Percentiles rank a stretch among this genome's conserved stretches.
Conservation (phyloP, 1,140 invertebrate genomes). For the Tenebrio molitor region DNA sequence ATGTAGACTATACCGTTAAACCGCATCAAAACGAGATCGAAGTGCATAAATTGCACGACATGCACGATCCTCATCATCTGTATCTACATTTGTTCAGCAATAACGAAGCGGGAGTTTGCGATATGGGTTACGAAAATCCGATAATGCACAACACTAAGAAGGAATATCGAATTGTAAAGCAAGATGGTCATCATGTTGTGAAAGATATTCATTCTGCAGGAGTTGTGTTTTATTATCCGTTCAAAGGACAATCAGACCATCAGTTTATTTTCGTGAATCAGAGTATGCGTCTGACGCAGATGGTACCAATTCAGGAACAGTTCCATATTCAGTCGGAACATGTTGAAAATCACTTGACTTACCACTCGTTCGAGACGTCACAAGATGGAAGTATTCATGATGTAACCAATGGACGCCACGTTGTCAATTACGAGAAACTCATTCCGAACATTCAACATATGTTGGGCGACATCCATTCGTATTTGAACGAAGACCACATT, state of each 20-base stretch:
- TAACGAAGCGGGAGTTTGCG: conserved; percentile 35
- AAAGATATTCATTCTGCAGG: conserved; percentile 53
- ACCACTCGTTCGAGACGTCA: conserved; percentile 50
- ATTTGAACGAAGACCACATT: conserved; percentile 65
- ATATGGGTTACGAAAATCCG: conserved; percentile 48
- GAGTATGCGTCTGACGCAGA: conserved; percentile 61
- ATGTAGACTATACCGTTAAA: conserved; percentile 51
- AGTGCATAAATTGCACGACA: conserved; percentile 55
- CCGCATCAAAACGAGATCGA: conserved; percentile 40
- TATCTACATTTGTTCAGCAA: conserved; percentile 44
- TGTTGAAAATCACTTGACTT: conserved; percentile 60
- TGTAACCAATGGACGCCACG: conserved; percentile 62
- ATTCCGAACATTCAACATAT: conserved; percentile 62
- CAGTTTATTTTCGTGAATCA: conserved; percentile 66
- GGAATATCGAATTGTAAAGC: conserved; percentile 48
- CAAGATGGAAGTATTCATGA: conserved; percentile 57
- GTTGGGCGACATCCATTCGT: conserved; percentile 62
- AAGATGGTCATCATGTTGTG: conserved; percentile 48
- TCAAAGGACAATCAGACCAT: conserved; percentile 61
- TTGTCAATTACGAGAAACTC: conserved; percentile 57
- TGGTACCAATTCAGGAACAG: conserved; percentile 33
- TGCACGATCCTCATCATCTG: conserved; percentile 42
- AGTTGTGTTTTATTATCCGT: conserved; percentile 65
- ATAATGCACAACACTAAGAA: conserved; percentile 48
- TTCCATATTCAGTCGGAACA: conserved; percentile 42